phyloP scores from a whole-genome alignment of 1,140 invertebrate species.

The Samia ricini region DNA sequence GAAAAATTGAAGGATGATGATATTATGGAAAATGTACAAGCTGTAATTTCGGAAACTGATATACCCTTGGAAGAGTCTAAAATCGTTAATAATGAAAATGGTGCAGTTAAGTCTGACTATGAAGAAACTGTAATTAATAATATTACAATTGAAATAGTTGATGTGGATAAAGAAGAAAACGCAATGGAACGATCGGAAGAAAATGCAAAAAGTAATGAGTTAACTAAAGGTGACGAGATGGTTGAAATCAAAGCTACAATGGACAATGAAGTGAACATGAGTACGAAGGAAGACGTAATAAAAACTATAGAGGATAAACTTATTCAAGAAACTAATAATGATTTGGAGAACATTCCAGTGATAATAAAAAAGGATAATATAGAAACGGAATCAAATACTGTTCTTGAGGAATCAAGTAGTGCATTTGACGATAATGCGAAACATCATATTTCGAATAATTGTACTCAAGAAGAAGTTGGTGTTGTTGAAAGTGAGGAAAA shows the following conservation, averaged over 20 bases:
- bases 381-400: not conserved
- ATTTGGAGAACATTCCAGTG: not conserved
- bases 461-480: not conserved
- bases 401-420: not conserved
- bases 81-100: not conserved
- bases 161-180: not conserved
- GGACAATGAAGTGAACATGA: not conserved
- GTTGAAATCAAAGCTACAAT: not conserved
- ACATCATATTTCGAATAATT: not conserved
- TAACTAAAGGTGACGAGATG: not conserved
- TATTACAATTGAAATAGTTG: not conserved
- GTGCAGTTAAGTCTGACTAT: not conserved
- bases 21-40: not conserved
- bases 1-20: not conserved
- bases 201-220: constrained; percentile 5
- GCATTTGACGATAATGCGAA: not conserved
- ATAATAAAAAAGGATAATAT: not conserved
- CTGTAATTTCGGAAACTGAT: not conserved
- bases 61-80: not conserved
- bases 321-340: not conserved
- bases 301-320: not conserved
- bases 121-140: not conserved
- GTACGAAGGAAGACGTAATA: not conserved
- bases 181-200: not conserved
- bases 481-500: not conserved